These are phyloP conservation scores for Asobara japonica DNA, from an alignment of 1,140 invertebrate species.

Conservation along the genomic window DNA sequence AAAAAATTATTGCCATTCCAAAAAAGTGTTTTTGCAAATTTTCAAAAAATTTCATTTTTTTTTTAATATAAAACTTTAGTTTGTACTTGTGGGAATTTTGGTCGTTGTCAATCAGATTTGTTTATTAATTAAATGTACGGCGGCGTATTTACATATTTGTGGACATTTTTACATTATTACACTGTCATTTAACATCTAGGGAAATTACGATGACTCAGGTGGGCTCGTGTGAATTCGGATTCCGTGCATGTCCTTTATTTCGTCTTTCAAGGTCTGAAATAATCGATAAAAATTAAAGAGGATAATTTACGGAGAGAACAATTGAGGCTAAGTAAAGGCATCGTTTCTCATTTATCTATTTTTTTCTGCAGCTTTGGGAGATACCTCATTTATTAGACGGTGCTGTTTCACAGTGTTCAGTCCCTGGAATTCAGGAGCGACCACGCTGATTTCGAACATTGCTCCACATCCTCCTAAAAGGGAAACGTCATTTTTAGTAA, in stretches of 20 bases:
- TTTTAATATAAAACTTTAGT: too few species aligned
- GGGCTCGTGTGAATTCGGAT: conserved; percentile 77
- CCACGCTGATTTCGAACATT: conserved; percentile 86
- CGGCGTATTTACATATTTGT: background rate
- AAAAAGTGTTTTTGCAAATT: too few species aligned
- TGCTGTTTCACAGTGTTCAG: conserved; percentile 84
- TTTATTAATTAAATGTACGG: background rate
- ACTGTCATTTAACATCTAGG: background rate
- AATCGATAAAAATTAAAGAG: conserved; percentile 32
- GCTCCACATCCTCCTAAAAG: conserved; percentile 83
- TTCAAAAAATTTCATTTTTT: too few species aligned
- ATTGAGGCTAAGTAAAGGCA: too few species aligned
- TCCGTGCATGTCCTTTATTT: conserved; percentile 88
- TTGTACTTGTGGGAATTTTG: too few species aligned
- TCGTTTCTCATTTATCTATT: too few species aligned
- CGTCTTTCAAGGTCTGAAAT: conserved; percentile 74
- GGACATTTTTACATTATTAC: background rate
- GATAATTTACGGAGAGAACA: conserved; percentile 16
- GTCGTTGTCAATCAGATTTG: too few species aligned
- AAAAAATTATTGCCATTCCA: too few species aligned
- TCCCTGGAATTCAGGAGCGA: conserved; percentile 80
- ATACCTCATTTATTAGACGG: conserved; percentile 78
- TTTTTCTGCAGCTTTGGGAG: background rate
- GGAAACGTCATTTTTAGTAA: conserved; percentile 35
- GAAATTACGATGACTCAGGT: conserved; percentile 45